These are phyloP conservation scores for Seriola aureovittata DNA, from an alignment of 2,113 vertebrate species.

Conservation along the genomic window DNA sequence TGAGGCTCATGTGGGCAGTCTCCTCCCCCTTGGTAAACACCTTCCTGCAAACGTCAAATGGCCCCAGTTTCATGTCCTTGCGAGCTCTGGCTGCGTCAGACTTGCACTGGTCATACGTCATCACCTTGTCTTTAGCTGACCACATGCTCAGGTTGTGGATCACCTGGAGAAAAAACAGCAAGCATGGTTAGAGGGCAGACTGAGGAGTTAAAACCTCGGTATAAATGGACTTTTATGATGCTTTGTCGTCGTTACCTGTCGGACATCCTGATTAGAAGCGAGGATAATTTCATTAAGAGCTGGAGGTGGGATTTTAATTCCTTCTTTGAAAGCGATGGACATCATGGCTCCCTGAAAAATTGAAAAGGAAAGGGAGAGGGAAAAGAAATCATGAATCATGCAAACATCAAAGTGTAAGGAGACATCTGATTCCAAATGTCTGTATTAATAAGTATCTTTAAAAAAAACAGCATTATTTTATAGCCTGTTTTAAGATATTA, in stretches of 20 bases:
- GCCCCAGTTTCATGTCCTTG: slow-evolving; percentile 95
- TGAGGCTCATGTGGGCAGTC: slow-evolving; percentile 89
- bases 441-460: no score
- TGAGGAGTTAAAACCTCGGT: not conserved
- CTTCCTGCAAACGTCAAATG: slow-evolving; percentile 96
- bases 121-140: slow-evolving; percentile 90
- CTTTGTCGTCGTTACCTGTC: slow-evolving; percentile 88
- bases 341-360: slow-evolving; percentile 93
- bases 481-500: not conserved
- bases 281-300: slow-evolving; percentile 98
- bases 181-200: not conserved
- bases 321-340: slow-evolving; percentile 97
- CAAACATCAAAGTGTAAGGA: not conserved
- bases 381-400: no score
- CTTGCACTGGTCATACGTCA: slow-evolving; percentile 95
- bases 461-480: no score
- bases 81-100: slow-evolving; percentile 89
- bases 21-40: slow-evolving; percentile 92
- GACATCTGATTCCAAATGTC: not conserved
- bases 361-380: no score
- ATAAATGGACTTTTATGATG: not conserved
- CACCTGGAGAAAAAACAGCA: slow-evolving; percentile 83
- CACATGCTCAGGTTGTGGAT: slow-evolving; percentile 99
- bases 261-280: slow-evolving; percentile 96
- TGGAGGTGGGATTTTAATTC: slow-evolving; percentile 93